Base-by-base conservation (phyloP, 92 coral and sea anemone species). In the Montipora capitata region DNA sequence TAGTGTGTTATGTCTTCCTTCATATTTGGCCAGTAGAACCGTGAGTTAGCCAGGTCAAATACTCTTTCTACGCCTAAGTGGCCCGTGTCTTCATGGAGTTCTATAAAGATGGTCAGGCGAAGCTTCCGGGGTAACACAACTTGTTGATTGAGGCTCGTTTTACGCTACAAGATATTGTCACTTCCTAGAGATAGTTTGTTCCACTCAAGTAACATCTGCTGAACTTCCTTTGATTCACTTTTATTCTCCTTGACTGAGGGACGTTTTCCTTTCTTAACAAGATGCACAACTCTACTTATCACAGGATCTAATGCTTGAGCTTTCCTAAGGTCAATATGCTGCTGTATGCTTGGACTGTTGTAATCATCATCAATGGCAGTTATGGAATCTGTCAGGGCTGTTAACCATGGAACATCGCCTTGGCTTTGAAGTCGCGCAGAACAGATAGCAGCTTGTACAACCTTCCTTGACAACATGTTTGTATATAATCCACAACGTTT, bases 381-480 rank as follows among this genome's bases (percentile, higher is more conserved):
- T 39, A 71, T 14, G 11, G 81, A 67, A 18, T 83, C 89, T 18
- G 89, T 51, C 64, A 89, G 10, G 0, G 89, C 78, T 43, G 84
- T 77, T 56, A 83, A 4, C 93, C 86, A 90, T 57, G 80, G 66
- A 11, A 77, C 40, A 10, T 87, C 79, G 40, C 72, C 88, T 45
- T 82, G 64, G 17, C 79, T 78, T 77, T 89, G 89, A 15, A 56
- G 13, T 67, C 77, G 80, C 43, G 65, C 80, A 14, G 85, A 82
- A 72, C 85, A 90, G 39, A 72, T 64, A 35, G 77, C 68, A 14
- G 87, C 93, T 45, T 72, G 86, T 38, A 77, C 76, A 56, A 79
- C 78, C 76, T 85, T 42, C 82, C 90, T 48, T 91, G 75, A 54
- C 79, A 79, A 27, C 94, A 85, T 18, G 72, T 45, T 7, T 74